Evolutionary conservation across 2,113 vertebrate genomes (phyloP).

Genomic region (Phasianus colchicus): DNA sequence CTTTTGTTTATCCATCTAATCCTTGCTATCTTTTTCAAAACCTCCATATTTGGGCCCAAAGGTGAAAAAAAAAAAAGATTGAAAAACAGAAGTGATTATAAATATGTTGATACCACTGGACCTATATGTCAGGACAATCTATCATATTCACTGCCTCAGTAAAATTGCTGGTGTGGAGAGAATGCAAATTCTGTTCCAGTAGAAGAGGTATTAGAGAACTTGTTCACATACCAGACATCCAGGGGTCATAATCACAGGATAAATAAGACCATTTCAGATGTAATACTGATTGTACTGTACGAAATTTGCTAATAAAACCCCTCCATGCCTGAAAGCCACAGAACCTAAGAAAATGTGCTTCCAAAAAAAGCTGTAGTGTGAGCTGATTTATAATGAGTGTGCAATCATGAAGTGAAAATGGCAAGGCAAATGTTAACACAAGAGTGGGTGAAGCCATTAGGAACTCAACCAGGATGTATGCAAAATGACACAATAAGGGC

Average conservation of each 20-base stretch:
- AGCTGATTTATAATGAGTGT: not conserved
- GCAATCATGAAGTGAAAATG: not conserved
- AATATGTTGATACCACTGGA: not conserved
- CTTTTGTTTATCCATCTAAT: not conserved
- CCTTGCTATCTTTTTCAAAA: not conserved
- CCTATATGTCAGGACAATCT: not conserved
- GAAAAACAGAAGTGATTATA: not conserved
- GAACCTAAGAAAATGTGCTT: not conserved
- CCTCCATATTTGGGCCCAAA: not conserved
- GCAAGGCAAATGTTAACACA: not conserved
- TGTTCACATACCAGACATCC: not conserved
- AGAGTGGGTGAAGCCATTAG: not conserved
- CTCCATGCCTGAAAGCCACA: not conserved
- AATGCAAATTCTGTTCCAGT: not conserved
- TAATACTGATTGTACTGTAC: not conserved
- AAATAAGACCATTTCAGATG: not conserved
- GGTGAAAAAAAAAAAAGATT: not conserved
- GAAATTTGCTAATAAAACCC: conserved; percentile 2
- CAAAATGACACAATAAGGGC: not conserved
- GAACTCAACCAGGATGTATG: not conserved
- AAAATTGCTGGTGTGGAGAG: conserved; percentile 19
- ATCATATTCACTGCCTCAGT: not conserved
- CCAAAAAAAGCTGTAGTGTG: not conserved
- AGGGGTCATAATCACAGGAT: not conserved
- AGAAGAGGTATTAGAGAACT: not conserved